Percentiles rank a stretch among this genome's conserved stretches.
phyloP scores from a whole-genome alignment of 2,888 invertebrate species.

The Tromatobia lineatoria region DNA sequence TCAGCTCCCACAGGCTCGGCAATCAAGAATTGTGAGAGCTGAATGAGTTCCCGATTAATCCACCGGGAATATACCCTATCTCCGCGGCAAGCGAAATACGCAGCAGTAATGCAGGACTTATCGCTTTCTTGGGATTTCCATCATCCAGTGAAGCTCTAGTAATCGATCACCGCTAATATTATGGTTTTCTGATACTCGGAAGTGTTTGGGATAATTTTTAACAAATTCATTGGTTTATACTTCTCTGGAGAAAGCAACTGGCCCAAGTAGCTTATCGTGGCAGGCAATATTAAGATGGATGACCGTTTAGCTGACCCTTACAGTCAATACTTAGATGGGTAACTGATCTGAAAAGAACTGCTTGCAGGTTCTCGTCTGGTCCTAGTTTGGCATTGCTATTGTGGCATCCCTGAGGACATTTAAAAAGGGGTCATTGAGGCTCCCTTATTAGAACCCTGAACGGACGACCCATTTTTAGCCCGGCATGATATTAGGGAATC shows the following conservation, averaged over 20 bases:
- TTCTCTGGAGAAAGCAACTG: background rate
- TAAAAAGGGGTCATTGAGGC: too few species aligned
- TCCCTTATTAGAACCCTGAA: too few species aligned
- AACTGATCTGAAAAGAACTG: too few species aligned
- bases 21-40: conserved; percentile 74
- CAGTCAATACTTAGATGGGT: too few species aligned
- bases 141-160: conserved; percentile 7
- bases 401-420: too few species aligned
- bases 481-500: too few species aligned
- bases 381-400: too few species aligned
- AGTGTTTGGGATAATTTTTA: background rate
- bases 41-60: conserved; percentile 76
- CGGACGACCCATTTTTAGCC: too few species aligned
- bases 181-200: conserved; percentile 1
- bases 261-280: background rate
- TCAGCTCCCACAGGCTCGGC: conserved; percentile 75
- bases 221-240: background rate
- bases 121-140: conserved; percentile 28
- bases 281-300: too few species aligned
- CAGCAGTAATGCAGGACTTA: conserved; percentile 23
- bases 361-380: too few species aligned
- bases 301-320: too few species aligned
- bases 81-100: conserved; percentile 9
- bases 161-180: conserved; percentile 25
- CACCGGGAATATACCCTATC: conserved; percentile 67